Evolutionary conservation across 2,113 vertebrate species (phyloP).

Genomic region (Phrynosoma platyrhinos): DNA sequence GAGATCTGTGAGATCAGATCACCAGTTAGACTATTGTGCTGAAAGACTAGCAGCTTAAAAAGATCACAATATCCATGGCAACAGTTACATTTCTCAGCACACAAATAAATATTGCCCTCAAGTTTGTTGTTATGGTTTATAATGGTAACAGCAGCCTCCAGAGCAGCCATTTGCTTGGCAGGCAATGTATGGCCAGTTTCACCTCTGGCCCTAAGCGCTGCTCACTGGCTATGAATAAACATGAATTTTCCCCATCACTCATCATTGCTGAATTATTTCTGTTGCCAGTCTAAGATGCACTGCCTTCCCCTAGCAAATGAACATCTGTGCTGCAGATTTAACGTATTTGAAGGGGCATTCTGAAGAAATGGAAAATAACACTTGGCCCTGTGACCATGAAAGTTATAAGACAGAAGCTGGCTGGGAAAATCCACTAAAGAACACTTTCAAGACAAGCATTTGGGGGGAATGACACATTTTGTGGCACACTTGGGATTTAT

Average conservation of each 20-base stretch:
- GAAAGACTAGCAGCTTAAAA: conserved; percentile 1
- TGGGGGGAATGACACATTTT: neutral
- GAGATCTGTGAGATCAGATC: conserved; percentile 23
- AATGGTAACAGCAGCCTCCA: neutral
- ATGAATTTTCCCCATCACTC: neutral
- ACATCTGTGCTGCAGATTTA: neutral
- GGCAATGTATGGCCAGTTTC: neutral
- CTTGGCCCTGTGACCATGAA: neutral
- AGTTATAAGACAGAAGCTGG: neutral
- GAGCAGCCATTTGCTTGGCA: conserved; percentile 3
- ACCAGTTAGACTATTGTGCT: neutral
- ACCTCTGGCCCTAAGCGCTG: neutral
- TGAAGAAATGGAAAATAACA: neutral
- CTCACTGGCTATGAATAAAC: neutral
- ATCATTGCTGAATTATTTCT: neutral
- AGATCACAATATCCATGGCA: conserved; percentile 30
- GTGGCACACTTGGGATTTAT: neutral
- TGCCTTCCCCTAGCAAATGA: neutral
- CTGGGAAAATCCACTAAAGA: neutral
- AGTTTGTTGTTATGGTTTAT: conserved; percentile 4
- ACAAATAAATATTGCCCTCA: conserved; percentile 21
- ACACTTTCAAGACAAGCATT: neutral
- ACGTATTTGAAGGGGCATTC: neutral
- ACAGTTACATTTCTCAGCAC: conserved; percentile 33
- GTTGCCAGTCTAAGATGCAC: neutral